phyloP scores from a whole-genome alignment of 2,888 invertebrate genomes.

The Nasonia oneida region DNA sequence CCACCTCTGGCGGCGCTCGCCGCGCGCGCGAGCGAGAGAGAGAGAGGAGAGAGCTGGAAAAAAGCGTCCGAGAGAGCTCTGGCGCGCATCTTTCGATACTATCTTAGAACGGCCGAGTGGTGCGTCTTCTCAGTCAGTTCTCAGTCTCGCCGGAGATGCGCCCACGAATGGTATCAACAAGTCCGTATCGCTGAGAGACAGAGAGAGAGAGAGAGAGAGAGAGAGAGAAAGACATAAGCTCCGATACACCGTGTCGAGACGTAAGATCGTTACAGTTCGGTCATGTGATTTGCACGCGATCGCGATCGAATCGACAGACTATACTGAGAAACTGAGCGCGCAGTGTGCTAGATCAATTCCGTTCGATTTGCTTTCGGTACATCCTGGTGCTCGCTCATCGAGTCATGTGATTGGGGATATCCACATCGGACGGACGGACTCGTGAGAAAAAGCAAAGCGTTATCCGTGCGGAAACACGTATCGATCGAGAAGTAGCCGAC shows the following conservation, averaged over 20 bases:
- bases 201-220: background rate
- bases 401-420: conserved; percentile 26
- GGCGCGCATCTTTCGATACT: conserved; percentile 65
- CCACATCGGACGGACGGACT: too few relatives aligned
- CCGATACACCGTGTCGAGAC: background rate
- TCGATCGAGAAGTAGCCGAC: too few relatives aligned
- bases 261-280: background rate
- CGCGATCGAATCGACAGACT: background rate
- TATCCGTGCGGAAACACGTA: too few relatives aligned
- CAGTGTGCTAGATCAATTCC: background rate
- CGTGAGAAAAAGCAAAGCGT: too few relatives aligned
- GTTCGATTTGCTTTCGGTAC: background rate
- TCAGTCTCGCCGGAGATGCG: conserved; percentile 76
- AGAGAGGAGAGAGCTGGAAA: conserved; percentile 34
- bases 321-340: background rate
- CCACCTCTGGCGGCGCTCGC: conserved; percentile 11
- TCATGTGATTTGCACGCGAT: conserved; percentile 23
- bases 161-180: conserved; percentile 70
- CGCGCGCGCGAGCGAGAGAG: background rate
- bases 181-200: background rate
- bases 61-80: conserved; percentile 65
- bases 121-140: conserved; percentile 58
- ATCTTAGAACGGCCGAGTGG: conserved; percentile 64
- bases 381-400: background rate
- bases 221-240: background rate